A percentile compares a stretch with the other conserved stretches of the same genome.
phyloP scores from a whole-genome alignment of 2,888 invertebrate species.

The Oligia latruncula region DNA sequence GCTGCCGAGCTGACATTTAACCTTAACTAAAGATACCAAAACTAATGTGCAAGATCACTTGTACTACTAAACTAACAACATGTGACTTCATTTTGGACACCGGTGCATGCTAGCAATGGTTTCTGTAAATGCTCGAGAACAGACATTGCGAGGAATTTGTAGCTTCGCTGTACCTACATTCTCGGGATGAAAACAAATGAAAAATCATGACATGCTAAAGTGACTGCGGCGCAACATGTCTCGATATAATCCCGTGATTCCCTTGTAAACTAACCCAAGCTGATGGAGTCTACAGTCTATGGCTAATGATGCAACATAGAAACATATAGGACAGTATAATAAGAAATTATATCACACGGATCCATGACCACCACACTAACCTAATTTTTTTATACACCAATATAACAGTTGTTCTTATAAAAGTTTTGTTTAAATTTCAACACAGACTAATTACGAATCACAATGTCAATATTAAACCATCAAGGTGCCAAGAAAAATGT shows the following conservation, averaged over 20 bases:
- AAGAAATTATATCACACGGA: constrained; percentile 64
- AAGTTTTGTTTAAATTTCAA: constrained; percentile 79
- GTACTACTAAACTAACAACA: constrained; percentile 20
- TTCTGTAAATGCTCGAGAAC: constrained; percentile 29
- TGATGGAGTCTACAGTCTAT: constrained; percentile 26
- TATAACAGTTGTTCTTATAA: constrained; percentile 84
- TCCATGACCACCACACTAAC: constrained; percentile 74
- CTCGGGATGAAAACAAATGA: constrained; percentile 21
- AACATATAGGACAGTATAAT: constrained; percentile 62
- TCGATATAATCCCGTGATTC: constrained; percentile 30
- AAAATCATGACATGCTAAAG: constrained; percentile 25
- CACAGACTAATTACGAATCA: constrained; percentile 75
- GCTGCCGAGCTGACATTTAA: constrained; percentile 22
- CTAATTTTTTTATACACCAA: constrained; percentile 79
- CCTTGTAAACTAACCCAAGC: constrained; percentile 33
- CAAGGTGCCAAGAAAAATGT: constrained; percentile 67
- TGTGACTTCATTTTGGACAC: constrained; percentile 25
- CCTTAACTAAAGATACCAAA: constrained; percentile 22
- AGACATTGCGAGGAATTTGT: not conserved
- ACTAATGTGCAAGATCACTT: constrained; percentile 31
- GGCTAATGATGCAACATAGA: constrained; percentile 45
- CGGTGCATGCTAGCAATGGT: constrained; percentile 29
- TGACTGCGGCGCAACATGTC: constrained; percentile 14
- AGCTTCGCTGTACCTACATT: constrained; percentile 5
- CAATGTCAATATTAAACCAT: constrained; percentile 72